Evolutionary conservation across 2,797 vertebrate genomes (phyloP).

Genomic region (Poeciliopsis turneri): DNA sequence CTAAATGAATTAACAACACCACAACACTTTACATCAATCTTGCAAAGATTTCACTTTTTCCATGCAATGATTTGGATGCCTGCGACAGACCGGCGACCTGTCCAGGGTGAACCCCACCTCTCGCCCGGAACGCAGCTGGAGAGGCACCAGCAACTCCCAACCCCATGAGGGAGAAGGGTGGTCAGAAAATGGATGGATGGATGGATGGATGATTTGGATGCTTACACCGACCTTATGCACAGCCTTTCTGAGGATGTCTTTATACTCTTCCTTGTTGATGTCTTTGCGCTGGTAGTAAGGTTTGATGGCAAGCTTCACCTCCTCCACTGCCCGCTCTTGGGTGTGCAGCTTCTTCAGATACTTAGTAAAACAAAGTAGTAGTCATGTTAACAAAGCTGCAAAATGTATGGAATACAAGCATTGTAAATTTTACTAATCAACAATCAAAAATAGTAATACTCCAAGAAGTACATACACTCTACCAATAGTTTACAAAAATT

Average conservation of each 20-base stretch:
- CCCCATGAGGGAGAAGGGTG: too few relatives aligned
- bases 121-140: too few relatives aligned
- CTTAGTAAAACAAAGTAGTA: conserved; percentile 60
- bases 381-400: neutral
- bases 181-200: too few relatives aligned
- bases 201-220: conserved; percentile 2
- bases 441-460: neutral
- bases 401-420: neutral
- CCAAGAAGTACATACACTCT: neutral
- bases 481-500: neutral
- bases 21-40: too few relatives aligned
- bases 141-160: too few relatives aligned
- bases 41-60: neutral
- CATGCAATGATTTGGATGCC: too few relatives aligned
- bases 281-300: conserved; percentile 96
- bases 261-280: conserved; percentile 96
- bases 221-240: conserved; percentile 88
- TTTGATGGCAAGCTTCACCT: conserved; percentile 96
- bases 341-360: conserved; percentile 96
- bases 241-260: conserved; percentile 94
- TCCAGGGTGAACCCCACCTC: too few relatives aligned
- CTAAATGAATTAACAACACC: neutral
- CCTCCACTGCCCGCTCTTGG: conserved; percentile 93
- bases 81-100: too few relatives aligned
- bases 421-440: neutral